Base-by-base conservation (phyloP, 2,888 invertebrate species). In the Onchidella celtica region DNA sequence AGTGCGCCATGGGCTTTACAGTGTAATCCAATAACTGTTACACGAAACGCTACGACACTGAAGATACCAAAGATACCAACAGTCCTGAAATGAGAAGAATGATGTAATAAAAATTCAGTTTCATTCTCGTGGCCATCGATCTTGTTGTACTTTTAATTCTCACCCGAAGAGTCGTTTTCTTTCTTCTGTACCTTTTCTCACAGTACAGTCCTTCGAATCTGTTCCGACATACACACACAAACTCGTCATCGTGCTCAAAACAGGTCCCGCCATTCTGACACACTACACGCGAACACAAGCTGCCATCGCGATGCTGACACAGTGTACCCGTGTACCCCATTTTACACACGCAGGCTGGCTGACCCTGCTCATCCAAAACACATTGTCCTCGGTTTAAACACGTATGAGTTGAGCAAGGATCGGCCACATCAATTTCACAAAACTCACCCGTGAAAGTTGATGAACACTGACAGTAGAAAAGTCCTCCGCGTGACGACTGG, bases 211-310 rank as follows among this genome's bases (percentile, higher is more conserved):
- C 79, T n/a, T 70, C 63, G 40, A 47, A 79, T 21, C 38, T 24
- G 27, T 55, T 40, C 14, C 61, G 4, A 17, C 79, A 79, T 3
- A 24, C 29, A 24, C 79, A 79, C 0, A 79, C 36, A n/a, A 79
- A 61, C 72, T 63, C 34, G 21, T 27, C 79, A 14, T 72, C 63
- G 4, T 72, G 59, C 32, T 70, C 79, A 27, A 73, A 27, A 27
- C 79, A 79, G 9, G 79, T 73, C 9, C 79, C 79, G 3, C 79
- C 79, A 66, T 79, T 38, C 29, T 73, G 79, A 55, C 79, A 79
- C 17, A 34, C n/a, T 9, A 55, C 24, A 0, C 34, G 55, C 6
- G 72, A 40, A n/a, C 79, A 79, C 27, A 63, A 17, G 57, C 29
- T 57, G 6, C 11, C 55, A 0, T 27, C 3, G 2, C 24, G 24